Conservation (phyloP, 2,113 vertebrate species). For the Melanotaenia duboulayi region DNA sequence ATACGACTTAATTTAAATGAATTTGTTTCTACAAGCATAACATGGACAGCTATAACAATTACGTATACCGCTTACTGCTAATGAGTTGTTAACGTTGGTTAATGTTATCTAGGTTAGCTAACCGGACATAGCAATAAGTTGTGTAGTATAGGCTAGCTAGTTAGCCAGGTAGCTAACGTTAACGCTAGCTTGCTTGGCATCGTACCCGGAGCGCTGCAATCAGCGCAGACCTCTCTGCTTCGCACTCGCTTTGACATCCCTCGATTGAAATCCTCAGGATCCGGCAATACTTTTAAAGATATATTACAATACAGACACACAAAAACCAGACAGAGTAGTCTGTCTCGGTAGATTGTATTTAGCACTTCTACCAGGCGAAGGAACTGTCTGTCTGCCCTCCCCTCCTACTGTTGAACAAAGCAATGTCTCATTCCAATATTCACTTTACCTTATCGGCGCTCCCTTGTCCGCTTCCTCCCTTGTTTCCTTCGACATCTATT, state of each 20-base stretch:
- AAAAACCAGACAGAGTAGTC: constrained; percentile 2
- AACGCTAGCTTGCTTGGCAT: constrained; percentile 64
- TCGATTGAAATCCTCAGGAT: constrained; percentile 26
- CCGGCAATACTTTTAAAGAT: constrained; percentile 5
- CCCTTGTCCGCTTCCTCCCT: constrained; percentile 39
- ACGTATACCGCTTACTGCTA: background rate
- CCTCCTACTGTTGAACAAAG: constrained; percentile 76
- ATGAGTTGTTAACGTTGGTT: background rate
- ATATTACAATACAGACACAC: background rate
- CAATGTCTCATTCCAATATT: constrained; percentile 57
- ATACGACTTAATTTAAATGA: background rate
- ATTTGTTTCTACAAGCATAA: background rate
- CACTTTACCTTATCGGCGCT: background rate
- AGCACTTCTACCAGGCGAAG: constrained; percentile 10
- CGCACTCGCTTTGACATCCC: constrained; percentile 93
- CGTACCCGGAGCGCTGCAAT: constrained; percentile 93
- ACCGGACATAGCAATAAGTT: constrained; percentile 27
- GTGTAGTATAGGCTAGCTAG: constrained; percentile 36
- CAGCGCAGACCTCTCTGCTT: constrained; percentile 94
- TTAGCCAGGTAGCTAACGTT: constrained; percentile 48
- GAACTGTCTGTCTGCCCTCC: constrained; percentile 47
- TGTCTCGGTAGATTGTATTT: constrained; percentile 17
- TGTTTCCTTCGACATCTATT: constrained; percentile 9
- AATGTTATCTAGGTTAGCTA: constrained; percentile 30
- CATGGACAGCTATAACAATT: background rate